Conservation (phyloP, 2,888 invertebrate species). For the Drosophila diplacantha region DNA sequence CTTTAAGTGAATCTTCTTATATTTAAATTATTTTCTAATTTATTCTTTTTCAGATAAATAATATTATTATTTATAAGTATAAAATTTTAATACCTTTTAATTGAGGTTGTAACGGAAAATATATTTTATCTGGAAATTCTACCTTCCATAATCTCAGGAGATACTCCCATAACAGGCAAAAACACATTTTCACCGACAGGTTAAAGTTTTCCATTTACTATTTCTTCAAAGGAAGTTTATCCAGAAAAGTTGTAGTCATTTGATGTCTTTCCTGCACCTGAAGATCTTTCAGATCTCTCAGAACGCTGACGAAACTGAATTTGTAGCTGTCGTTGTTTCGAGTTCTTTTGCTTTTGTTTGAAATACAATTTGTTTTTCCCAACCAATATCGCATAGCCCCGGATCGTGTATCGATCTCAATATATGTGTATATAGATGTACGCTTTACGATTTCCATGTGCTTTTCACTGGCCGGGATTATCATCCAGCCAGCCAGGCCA, state of each 20-base stretch:
- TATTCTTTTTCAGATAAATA: too few relatives aligned
- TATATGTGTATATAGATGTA: background rate
- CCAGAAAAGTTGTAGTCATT: background rate
- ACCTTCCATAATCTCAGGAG: background rate
- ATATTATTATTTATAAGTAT: background rate
- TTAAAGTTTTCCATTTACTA: background rate
- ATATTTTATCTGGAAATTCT: background rate
- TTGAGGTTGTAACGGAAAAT: background rate
- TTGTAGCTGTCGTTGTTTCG: background rate
- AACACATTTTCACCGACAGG: too few relatives aligned
- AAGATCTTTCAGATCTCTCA: slow-evolving; percentile 7
- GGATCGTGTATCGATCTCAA: slow-evolving; percentile 28
- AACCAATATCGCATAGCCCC: slow-evolving; percentile 25
- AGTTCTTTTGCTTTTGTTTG: slow-evolving; percentile 4
- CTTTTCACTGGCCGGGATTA: slow-evolving; percentile 22
- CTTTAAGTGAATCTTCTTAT: background rate
- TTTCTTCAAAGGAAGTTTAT: slow-evolving; percentile 8
- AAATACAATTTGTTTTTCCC: slow-evolving; percentile 9
- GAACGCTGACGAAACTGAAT: slow-evolving; percentile 2
- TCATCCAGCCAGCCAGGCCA: slow-evolving; percentile 29
- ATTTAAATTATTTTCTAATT: too few relatives aligned
- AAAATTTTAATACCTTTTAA: background rate
- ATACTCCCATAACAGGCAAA: background rate
- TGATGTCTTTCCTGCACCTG: slow-evolving; percentile 10
- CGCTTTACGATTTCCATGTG: slow-evolving; percentile 27